phyloP scores from a whole-genome alignment of 2,888 invertebrate species.

The Drosophila pseudotalamancana region DNA sequence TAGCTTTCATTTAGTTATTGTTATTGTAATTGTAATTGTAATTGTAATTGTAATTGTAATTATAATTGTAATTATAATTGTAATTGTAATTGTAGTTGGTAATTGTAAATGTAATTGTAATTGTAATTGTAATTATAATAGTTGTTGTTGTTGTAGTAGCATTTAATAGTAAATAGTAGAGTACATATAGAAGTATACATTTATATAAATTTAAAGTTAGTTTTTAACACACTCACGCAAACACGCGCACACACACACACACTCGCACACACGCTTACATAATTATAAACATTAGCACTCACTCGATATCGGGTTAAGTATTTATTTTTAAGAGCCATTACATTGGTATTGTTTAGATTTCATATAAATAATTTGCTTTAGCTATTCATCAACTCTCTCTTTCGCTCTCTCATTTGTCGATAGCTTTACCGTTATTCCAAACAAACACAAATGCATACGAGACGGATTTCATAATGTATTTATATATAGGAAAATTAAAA shows the following conservation, averaged over 20 bases:
- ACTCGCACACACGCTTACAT: not conserved
- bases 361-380: no score
- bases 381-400: constrained; percentile 16
- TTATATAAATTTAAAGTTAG: constrained; percentile 60
- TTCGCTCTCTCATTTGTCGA: no score
- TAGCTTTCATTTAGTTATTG: constrained; percentile 4
- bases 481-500: constrained; percentile 12
- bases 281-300: constrained; percentile 43
- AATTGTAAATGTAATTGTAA: constrained; percentile 41
- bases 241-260: not conserved
- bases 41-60: constrained; percentile 29
- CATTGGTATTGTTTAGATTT: constrained; percentile 28
- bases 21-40: no score
- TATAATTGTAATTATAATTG: no score
- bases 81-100: constrained; percentile 43
- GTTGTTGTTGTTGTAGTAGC: constrained; percentile 27
- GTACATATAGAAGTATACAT: constrained; percentile 64
- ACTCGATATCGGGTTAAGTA: constrained; percentile 23
- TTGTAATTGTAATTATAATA: constrained; percentile 33
- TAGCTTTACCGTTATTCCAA: no score
- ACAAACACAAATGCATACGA: no score
- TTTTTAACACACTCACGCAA: not conserved
- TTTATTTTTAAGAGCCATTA: constrained; percentile 22
- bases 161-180: constrained; percentile 62
- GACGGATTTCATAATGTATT: no score